phyloP scores from a whole-genome alignment of 2,113 vertebrate species.

The Leucopsar rothschildi region DNA sequence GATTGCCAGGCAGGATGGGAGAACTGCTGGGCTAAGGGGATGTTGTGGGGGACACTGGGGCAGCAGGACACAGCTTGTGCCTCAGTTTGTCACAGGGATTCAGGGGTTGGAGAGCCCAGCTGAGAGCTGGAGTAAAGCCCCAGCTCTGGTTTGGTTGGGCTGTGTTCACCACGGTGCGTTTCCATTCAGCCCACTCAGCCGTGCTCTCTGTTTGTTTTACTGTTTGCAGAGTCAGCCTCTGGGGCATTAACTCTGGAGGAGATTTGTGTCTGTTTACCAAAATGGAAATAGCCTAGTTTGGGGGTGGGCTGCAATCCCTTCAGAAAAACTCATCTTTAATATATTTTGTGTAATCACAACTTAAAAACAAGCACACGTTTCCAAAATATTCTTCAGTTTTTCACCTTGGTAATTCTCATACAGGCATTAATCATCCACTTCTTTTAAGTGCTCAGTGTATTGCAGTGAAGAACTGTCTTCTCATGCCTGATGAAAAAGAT shows the following conservation, averaged over 20 bases:
- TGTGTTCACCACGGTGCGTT: not conserved
- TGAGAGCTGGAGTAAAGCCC: not conserved
- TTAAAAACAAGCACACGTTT: not conserved
- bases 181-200: not conserved
- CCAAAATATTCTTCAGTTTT: constrained; percentile 3
- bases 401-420: not conserved
- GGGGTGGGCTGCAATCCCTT: not conserved
- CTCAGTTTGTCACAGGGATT: not conserved
- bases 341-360: not conserved
- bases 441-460: not conserved
- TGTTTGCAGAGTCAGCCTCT: not conserved
- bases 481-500: not conserved
- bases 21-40: fast-evolving
- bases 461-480: not conserved
- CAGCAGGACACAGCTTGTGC: not conserved
- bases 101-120: fast-evolving
- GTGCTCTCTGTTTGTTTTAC: not conserved
- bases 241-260: not conserved
- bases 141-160: not conserved
- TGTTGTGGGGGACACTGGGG: not conserved
- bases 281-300: not conserved
- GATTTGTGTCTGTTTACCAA: not conserved
- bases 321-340: constrained; percentile 23
- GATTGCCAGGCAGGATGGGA: not conserved
- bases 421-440: not conserved